A percentile compares a stretch with the other conserved stretches of the same genome.
Evolutionary conservation across 2,888 invertebrate genomes (phyloP).

Genomic region (Octodonta nipae): DNA sequence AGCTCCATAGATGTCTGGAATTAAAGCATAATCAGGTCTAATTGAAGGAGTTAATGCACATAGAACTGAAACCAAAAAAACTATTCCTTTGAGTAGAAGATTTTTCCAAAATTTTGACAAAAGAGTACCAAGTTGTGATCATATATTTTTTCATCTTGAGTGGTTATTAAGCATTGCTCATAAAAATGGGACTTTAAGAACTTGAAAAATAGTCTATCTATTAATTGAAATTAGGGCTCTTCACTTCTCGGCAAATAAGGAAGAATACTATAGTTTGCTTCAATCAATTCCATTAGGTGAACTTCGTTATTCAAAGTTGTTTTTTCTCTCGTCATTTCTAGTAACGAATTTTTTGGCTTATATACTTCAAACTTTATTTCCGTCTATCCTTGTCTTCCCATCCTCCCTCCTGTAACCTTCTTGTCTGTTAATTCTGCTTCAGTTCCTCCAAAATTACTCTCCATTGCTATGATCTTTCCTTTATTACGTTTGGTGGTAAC

Average conservation of each 20-base stretch:
- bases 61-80: slow-evolving; percentile 1
- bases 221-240: neutral
- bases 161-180: neutral
- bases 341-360: too few species aligned
- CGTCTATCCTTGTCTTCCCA: too few species aligned
- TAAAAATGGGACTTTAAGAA: neutral
- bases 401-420: too few species aligned
- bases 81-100: neutral
- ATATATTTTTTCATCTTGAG: neutral
- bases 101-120: slow-evolving; percentile 1
- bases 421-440: too few species aligned
- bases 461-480: too few species aligned
- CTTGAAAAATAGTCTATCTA: slow-evolving; percentile 1
- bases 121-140: slow-evolving; percentile 1
- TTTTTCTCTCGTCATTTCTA: too few species aligned
- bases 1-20: neutral
- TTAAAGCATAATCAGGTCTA: neutral
- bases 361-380: too few species aligned
- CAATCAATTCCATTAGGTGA: too few species aligned
- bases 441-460: too few species aligned
- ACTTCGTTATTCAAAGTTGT: too few species aligned
- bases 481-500: too few species aligned
- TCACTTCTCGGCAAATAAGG: neutral
- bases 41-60: neutral
- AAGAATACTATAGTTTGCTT: too few species aligned